Conservation (phyloP, 1,140 invertebrate genomes). For the Ruditapes philippinarum region DNA sequence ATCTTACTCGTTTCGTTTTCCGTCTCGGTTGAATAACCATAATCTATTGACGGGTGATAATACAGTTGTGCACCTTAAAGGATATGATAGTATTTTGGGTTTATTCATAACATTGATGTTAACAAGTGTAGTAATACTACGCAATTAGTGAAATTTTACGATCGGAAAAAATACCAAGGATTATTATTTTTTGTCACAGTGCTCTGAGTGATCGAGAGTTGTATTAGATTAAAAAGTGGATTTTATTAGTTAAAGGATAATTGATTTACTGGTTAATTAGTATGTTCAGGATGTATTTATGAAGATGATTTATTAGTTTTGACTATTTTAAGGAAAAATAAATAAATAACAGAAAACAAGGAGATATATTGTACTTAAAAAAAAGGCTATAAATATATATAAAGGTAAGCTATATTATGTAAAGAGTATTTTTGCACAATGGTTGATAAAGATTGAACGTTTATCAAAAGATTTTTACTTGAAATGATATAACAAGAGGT, state of each 20-base stretch:
- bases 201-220: neutral
- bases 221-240: neutral
- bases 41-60: neutral
- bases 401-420: no score
- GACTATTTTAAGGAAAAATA: no score
- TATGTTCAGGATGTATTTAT: no score
- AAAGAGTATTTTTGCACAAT: no score
- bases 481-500: no score
- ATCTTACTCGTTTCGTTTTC: constrained; percentile 12
- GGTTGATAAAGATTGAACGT: no score
- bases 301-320: no score
- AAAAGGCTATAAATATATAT: neutral
- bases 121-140: neutral
- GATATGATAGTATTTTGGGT: neutral
- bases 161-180: neutral
- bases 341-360: no score
- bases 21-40: constrained; percentile 24
- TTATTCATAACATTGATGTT: neutral
- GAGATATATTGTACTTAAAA: no score
- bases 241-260: neutral
- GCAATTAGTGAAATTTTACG: neutral
- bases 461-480: no score
- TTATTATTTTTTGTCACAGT: neutral
- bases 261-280: no score
- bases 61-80: neutral